phyloP scores from a whole-genome alignment of 2,113 vertebrate genomes.

The Tachysurus fulvidraco region DNA sequence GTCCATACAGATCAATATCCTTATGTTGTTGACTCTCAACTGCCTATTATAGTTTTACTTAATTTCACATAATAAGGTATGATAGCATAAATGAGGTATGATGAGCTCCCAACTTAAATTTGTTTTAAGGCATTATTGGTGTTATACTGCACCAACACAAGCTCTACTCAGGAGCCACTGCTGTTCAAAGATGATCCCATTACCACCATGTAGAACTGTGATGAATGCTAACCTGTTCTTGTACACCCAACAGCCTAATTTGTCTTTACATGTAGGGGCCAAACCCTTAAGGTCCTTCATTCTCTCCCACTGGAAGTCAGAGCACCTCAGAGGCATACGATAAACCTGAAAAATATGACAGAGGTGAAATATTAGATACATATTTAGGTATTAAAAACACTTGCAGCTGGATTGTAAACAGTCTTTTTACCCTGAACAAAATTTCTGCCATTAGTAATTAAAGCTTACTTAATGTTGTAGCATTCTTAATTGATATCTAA shows the following conservation, averaged over 20 bases:
- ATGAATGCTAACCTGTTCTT: slow-evolving; percentile 83
- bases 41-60: neutral
- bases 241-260: slow-evolving; percentile 94
- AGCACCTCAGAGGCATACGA: slow-evolving; percentile 81
- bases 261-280: slow-evolving; percentile 92
- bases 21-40: neutral
- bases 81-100: neutral
- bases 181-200: neutral
- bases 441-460: neutral
- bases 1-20: too few species aligned
- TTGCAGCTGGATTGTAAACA: neutral
- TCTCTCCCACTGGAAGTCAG: slow-evolving; percentile 86
- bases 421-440: neutral
- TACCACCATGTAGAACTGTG: neutral
- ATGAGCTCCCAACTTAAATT: neutral
- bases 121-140: too few species aligned
- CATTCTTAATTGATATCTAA: neutral
- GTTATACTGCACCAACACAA: too few species aligned
- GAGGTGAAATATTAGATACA: neutral
- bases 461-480: neutral
- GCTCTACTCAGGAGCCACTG: too few species aligned
- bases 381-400: neutral
- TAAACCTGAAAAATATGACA: slow-evolving; percentile 79
- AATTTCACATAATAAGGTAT: neutral
- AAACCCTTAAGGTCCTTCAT: slow-evolving; percentile 85